phyloP scores from a whole-genome alignment of 2,888 invertebrate genomes.

The Strigamia transsilvanica region DNA sequence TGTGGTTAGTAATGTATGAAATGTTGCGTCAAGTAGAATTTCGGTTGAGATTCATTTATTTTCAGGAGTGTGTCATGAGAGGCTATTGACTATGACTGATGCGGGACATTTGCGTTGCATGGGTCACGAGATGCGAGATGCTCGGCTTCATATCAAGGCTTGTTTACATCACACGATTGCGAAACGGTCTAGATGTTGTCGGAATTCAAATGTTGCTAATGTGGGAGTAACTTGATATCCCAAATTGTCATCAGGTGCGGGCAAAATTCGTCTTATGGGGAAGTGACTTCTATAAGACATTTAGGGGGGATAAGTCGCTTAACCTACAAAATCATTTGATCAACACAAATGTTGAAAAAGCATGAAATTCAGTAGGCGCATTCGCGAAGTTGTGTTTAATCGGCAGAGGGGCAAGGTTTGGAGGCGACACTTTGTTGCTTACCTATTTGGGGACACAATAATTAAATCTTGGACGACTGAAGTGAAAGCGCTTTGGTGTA shows the following conservation, averaged over 20 bases:
- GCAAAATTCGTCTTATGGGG: no score
- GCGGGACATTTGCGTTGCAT: conserved; percentile 30
- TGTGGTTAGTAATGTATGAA: conserved; percentile 1
- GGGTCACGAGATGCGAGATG: conserved; percentile 10
- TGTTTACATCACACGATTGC: background rate
- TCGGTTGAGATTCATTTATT: conserved; percentile 18
- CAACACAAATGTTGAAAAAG: no score
- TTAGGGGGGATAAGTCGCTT: background rate
- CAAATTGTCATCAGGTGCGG: background rate
- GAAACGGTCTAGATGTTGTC: background rate
- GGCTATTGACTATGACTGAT: conserved; percentile 20
- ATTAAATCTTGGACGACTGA: no score
- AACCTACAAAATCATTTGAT: no score
- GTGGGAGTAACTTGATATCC: background rate
- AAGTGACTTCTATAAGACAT: background rate
- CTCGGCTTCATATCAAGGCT: conserved; percentile 9
- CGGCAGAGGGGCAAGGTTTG: no score
- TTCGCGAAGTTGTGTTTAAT: no score
- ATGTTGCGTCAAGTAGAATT: conserved; percentile 7
- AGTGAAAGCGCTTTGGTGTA: no score
- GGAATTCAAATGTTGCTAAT: background rate
- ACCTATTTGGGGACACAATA: no score
- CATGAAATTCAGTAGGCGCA: no score
- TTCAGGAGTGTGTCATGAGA: background rate
- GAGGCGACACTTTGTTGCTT: no score